phyloP scores from a whole-genome alignment of 2,797 vertebrate genomes.

The Meriones psammophilus region DNA sequence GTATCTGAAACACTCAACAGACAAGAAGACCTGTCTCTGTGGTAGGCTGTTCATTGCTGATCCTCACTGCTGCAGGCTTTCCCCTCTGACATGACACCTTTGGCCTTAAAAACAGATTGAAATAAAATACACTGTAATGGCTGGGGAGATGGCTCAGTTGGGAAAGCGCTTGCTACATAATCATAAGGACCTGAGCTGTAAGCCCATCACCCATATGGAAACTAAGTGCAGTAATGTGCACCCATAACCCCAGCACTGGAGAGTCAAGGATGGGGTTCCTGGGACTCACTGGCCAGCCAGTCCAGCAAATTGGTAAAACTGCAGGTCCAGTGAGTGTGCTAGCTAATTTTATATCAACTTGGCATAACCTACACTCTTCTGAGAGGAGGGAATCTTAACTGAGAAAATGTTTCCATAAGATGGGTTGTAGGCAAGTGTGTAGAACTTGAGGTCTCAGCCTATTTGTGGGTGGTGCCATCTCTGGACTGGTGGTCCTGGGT shows the following conservation, averaged over 20 bases:
- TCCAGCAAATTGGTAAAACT: background rate
- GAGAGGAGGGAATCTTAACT: background rate
- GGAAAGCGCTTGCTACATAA: background rate
- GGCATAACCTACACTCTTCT: background rate
- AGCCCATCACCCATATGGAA: background rate
- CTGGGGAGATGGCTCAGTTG: background rate
- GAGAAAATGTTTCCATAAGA: background rate
- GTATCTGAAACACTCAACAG: too few species aligned
- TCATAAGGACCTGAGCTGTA: background rate
- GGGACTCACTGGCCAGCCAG: background rate
- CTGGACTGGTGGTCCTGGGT: background rate
- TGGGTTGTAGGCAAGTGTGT: background rate
- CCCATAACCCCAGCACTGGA: background rate
- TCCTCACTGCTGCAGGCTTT: background rate
- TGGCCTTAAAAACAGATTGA: background rate
- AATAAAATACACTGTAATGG: background rate
- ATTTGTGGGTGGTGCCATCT: background rate
- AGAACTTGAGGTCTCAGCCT: background rate
- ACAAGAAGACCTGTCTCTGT: accelerated
- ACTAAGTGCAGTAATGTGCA: background rate
- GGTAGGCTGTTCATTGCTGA: accelerated
- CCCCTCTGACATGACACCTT: background rate
- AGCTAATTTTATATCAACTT: background rate
- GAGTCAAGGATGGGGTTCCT: background rate
- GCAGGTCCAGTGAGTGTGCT: background rate